These are phyloP conservation scores for Dolichallabes microphthalmus DNA, from an alignment of 2,113 vertebrate genomes.

Conservation along the genomic window DNA sequence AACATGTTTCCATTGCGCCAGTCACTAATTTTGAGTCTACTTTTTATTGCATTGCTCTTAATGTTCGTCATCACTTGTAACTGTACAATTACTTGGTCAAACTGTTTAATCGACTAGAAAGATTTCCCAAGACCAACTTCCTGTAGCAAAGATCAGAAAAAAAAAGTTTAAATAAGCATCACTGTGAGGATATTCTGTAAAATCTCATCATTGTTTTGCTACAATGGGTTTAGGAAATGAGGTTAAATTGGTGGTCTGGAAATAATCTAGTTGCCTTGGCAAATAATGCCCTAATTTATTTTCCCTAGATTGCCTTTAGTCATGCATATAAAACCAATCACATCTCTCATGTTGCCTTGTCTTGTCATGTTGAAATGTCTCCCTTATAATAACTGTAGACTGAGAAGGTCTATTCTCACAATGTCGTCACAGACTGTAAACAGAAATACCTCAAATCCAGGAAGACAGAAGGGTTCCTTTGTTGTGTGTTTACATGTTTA, in stretches of 20 bases:
- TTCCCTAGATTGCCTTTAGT: slow-evolving; percentile 31
- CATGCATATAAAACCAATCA: slow-evolving; percentile 32
- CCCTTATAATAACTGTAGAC: slow-evolving; percentile 6
- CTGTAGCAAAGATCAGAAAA: background rate
- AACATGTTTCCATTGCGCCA: too few species aligned
- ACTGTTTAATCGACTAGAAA: background rate
- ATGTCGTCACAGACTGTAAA: background rate
- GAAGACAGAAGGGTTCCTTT: background rate
- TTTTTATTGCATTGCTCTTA: background rate
- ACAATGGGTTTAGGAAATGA: slow-evolving; percentile 34
- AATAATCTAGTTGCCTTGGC: slow-evolving; percentile 44
- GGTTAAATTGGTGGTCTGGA: slow-evolving; percentile 24
- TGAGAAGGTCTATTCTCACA: background rate
- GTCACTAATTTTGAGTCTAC: background rate
- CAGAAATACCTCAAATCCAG: background rate
- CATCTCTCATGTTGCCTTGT: background rate
- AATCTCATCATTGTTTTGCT: slow-evolving; percentile 22
- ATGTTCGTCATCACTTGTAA: background rate
- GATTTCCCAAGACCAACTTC: background rate
- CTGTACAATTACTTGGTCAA: background rate
- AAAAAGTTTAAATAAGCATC: slow-evolving; percentile 19
- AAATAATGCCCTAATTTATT: slow-evolving; percentile 28
- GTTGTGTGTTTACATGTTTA: background rate
- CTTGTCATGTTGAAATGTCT: too few species aligned
- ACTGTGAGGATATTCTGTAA: slow-evolving; percentile 2